A percentile compares a stretch with the other conserved stretches of the same genome.
These are phyloP conservation scores for Nymphicus hollandicus DNA, from an alignment of 2,113 vertebrate species.

Conservation along the genomic window DNA sequence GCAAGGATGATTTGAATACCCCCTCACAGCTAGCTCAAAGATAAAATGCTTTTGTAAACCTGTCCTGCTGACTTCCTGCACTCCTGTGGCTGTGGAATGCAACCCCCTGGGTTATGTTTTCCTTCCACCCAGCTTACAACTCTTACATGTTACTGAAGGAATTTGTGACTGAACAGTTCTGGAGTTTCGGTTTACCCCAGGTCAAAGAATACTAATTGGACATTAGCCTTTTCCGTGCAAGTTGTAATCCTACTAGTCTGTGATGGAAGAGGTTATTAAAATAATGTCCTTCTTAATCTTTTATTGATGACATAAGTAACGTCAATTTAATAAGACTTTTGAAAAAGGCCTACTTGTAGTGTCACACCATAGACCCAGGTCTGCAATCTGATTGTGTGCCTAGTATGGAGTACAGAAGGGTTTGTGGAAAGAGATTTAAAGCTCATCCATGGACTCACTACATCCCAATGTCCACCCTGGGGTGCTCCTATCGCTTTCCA, in stretches of 20 bases:
- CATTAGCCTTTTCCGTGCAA: conserved; percentile 27
- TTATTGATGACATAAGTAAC: background rate
- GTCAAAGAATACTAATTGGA: conserved; percentile 43
- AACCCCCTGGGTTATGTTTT: background rate
- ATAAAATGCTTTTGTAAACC: conserved; percentile 27
- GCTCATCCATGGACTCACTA: background rate
- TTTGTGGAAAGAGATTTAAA: background rate
- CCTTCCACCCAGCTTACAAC: background rate
- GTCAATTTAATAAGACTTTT: background rate
- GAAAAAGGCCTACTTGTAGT: background rate
- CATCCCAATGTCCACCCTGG: background rate
- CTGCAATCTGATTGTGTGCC: background rate
- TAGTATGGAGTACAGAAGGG: background rate
- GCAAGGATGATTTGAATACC: background rate
- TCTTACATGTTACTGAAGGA: background rate
- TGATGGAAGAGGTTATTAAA: conserved; percentile 41
- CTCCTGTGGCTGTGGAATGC: background rate
- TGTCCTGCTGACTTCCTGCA: background rate
- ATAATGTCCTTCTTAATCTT: background rate
- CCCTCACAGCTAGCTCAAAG: background rate
- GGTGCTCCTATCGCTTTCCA: background rate
- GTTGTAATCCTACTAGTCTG: background rate
- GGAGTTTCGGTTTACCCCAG: conserved; percentile 7
- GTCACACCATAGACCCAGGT: background rate
- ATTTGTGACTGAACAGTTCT: background rate